Evolutionary conservation across 2,113 vertebrate species (phyloP), one percentile per base, ranked within the genome.

Genomic region (Canis aureus): DNA sequence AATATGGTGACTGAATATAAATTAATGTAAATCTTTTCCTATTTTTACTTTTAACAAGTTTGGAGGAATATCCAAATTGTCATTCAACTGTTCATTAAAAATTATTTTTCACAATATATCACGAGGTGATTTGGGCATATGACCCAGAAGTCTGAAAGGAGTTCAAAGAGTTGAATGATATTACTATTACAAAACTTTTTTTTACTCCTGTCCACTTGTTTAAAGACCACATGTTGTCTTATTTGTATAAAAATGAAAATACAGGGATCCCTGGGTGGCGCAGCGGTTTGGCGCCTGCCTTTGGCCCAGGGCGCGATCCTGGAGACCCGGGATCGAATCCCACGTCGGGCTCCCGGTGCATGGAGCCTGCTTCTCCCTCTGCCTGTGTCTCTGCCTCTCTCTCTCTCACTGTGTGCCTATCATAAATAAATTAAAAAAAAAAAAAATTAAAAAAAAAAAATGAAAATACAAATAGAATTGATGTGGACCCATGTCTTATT

Each of bases 231-330:
- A 4, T 78, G 15, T 71, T 83, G 62, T 43, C 19, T 49, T 84
- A 53, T 35, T 85, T 82, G 4, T 76, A 85, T 88, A 91, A 78
- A 94, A 91, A 38, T 82, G 49, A 92, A 91, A 84, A 20, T 82
- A 49, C 64, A 49, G n/a, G n/a, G n/a, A n/a, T n/a, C n/a, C n/a
- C n/a, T n/a, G n/a, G n/a, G n/a, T n/a, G n/a, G n/a, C n/a, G n/a
- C n/a, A n/a, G n/a, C n/a, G n/a, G n/a, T n/a, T n/a, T n/a, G n/a
- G n/a, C n/a, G n/a, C n/a, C n/a, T n/a, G n/a, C n/a, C n/a, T n/a
- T n/a, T n/a, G n/a, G n/a, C n/a, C n/a, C n/a, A n/a, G n/a, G n/a
- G n/a, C n/a, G n/a, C n/a, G n/a, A n/a, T n/a, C n/a, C n/a, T n/a
- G n/a, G n/a, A n/a, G n/a, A n/a, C n/a, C n/a, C n/a, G n/a, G n/a